Evolutionary conservation across 1,140 invertebrate genomes (phyloP), one percentile per base, ranked within the genome.

Genomic region (Myzus persicae): DNA sequence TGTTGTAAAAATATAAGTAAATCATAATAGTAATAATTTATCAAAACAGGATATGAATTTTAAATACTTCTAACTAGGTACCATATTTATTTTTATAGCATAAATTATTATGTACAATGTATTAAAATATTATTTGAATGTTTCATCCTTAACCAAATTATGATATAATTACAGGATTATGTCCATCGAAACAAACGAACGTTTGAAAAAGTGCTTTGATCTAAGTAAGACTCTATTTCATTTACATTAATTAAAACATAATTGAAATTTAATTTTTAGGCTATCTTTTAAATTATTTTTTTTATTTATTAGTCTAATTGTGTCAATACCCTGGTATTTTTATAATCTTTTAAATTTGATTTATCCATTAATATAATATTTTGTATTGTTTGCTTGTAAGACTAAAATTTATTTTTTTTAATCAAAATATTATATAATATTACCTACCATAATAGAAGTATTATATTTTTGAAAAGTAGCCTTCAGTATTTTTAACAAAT

Each of bases 141-240:
- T 11, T 42, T 24, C 24, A 38, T 38, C 22, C 3, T 42, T 31
- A 42, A 85, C 42, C 42, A 44, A 84, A 85, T 84, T 18, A 92
- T 54, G 26, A 82, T 93, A 42, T 54, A 54, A 84, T 93, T 93
- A 40, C 81, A 93, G 91, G 22, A 42, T 93, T 82, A 93, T 93
- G 91, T 38, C 81, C 11, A 84, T 93, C 40, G 81, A 93, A 24
- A 51, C 44, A 42, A 93, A 93, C 42, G 26, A 51, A 82, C 91
- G 91, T n/a, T 46, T 93, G 7, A 81, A 93, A 93, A 85, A 51
- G 42, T 93, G 91, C n/a, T 93, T 93, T 93, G 26, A 54, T 40
- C 14, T 93, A 51, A 48, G 91, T 93, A 93, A 93, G 91, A 38
- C 38, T 44, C 2, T 81, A 81, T 46, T 59, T 42, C 31, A 31